Evolutionary conservation across 2,888 invertebrate species (phyloP).

Genomic region (Plebejus anna): DNA sequence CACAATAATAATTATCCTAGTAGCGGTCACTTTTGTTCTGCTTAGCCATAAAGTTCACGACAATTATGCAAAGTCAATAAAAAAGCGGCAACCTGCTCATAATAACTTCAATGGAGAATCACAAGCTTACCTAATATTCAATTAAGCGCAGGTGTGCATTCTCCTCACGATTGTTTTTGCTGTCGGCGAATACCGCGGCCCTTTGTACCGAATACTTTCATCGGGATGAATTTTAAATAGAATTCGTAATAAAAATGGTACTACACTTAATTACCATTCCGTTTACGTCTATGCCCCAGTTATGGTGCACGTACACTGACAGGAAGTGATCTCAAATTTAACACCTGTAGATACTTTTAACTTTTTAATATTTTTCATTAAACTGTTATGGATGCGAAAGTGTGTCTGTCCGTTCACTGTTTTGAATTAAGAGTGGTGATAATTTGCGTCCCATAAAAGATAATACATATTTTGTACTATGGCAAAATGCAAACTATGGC

Average conservation of each 20-base stretch:
- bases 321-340: conserved; percentile 1
- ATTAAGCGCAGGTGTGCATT: conserved; percentile 25
- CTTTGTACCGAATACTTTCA: conserved; percentile 26
- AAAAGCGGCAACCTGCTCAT: not conserved
- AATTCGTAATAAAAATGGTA: conserved; percentile 24
- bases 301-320: not conserved
- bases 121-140: conserved; percentile 15
- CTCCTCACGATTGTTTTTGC: conserved; percentile 23
- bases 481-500: too few relatives aligned
- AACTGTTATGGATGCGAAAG: not conserved
- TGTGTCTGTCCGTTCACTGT: not conserved
- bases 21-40: not conserved
- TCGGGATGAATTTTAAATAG: conserved; percentile 29
- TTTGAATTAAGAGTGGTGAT: not conserved
- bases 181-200: conserved; percentile 20
- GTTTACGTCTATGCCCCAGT: conserved; percentile 17
- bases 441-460: not conserved
- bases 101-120: conserved; percentile 12
- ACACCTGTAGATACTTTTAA: not conserved
- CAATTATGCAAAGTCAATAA: not conserved
- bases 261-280: not conserved
- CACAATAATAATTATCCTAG: not conserved
- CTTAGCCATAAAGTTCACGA: not conserved
- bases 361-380: not conserved
- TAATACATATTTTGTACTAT: not conserved